phyloP scores from a whole-genome alignment of 1,140 invertebrate species.

The Sycophaga agraensis region DNA sequence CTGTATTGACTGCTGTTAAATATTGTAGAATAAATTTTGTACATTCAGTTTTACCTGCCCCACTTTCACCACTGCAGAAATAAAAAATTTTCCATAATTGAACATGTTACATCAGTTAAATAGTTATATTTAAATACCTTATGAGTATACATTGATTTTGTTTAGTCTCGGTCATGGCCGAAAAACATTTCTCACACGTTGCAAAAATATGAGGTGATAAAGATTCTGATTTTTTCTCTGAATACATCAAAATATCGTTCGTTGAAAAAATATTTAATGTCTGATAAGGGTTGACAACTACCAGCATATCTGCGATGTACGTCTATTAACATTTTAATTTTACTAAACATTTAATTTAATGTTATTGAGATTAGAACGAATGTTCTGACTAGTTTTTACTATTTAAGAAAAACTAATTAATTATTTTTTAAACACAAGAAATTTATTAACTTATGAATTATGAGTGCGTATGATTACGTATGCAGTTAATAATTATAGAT shows the following conservation, averaged over 20 bases:
- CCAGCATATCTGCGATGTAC: conserved; percentile 97
- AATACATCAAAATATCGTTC: conserved; percentile 96
- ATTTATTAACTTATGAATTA: no score
- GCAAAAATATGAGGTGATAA: conserved; percentile 98
- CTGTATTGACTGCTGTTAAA: conserved; percentile 96
- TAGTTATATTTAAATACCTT: no score
- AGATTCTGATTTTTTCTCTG: conserved; percentile 96
- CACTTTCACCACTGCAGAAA: conserved; percentile 83
- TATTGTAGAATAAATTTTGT: conserved; percentile 98
- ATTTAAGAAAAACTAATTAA: no score
- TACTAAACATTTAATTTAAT: no score
- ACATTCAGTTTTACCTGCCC: conserved; percentile 98
- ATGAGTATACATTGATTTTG: conserved; percentile 99
- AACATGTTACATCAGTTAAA: no score
- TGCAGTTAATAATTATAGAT: no score
- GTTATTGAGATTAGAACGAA: no score
- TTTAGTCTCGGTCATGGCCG: conserved; percentile 90
- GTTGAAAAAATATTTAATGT: conserved; percentile 96
- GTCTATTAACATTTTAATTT: no score
- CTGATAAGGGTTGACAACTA: conserved; percentile 99
- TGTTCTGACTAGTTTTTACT: no score
- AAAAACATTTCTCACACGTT: conserved; percentile 95
- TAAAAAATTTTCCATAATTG: no score
- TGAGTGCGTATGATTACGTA: no score
- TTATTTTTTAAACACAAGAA: no score